Percentiles rank a stretch among this genome's conserved stretches.
Conservation (phyloP, 2,797 vertebrate genomes). For the Thaleichthys pacificus region DNA sequence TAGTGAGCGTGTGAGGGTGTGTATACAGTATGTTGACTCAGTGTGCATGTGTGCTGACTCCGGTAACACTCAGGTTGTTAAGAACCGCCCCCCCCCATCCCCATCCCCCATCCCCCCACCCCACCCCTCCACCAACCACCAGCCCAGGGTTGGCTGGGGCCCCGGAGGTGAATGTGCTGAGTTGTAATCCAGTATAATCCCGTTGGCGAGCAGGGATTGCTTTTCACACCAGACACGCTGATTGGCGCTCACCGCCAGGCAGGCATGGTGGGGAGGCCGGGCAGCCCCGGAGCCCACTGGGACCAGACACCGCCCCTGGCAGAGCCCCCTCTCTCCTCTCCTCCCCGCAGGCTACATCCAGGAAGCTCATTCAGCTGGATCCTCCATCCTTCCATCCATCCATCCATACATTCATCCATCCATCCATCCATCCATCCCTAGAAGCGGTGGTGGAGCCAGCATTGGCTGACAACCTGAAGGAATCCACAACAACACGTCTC, state of each 20-base stretch:
- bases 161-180: conserved; percentile 73
- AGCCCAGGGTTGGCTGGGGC: conserved; percentile 54
- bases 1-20: too few species aligned
- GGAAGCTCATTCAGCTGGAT: background rate
- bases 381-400: background rate
- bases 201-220: conserved; percentile 69
- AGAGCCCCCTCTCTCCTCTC: too few species aligned
- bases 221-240: conserved; percentile 67
- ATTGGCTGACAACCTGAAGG: background rate
- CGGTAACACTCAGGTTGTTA: background rate
- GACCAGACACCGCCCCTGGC: conserved; percentile 29
- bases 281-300: conserved; percentile 46
- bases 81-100: background rate
- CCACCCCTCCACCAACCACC: background rate
- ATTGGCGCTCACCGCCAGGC: conserved; percentile 52
- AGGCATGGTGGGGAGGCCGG: background rate
- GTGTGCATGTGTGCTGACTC: conserved; percentile 11
- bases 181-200: conserved; percentile 82
- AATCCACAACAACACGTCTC: background rate
- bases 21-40: too few species aligned
- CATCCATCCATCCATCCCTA: background rate
- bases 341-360: background rate
- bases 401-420: background rate
- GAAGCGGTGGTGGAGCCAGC: background rate
- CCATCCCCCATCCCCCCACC: background rate